A percentile compares a stretch with the other conserved stretches of the same genome.
Evolutionary conservation across 2,888 invertebrate species (phyloP).

Genomic region (Hoplodrina ambigua): DNA sequence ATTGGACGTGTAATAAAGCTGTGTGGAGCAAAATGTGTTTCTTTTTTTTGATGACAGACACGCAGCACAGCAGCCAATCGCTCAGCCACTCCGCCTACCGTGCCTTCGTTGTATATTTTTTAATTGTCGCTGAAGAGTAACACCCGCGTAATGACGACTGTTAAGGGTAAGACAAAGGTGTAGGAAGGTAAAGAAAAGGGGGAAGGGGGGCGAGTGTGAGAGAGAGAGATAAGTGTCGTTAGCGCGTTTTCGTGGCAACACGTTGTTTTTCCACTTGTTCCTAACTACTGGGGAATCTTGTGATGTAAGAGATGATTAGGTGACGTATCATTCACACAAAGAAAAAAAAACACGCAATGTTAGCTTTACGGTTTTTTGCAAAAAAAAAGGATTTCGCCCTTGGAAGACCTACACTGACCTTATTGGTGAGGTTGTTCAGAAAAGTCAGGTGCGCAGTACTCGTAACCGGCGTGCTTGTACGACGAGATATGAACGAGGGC

Average conservation of each 20-base stretch:
- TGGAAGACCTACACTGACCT: too few species aligned
- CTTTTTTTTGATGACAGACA: too few species aligned
- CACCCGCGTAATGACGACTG: constrained; percentile 49
- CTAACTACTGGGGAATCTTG: constrained; percentile 7
- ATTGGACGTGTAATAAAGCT: constrained; percentile 13
- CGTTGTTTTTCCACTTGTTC: constrained; percentile 28
- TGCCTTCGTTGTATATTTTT: constrained; percentile 58
- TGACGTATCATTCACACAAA: not conserved
- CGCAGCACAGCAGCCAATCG: too few species aligned
- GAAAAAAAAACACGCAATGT: too few species aligned
- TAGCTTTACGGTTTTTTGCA: too few species aligned
- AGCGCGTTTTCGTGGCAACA: constrained; percentile 46
- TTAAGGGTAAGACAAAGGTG: constrained; percentile 33
- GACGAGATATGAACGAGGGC: too few species aligned
- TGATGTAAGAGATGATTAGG: constrained; percentile 4
- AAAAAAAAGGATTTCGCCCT: too few species aligned
- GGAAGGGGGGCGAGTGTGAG: constrained; percentile 6
- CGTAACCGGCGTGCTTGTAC: too few species aligned
- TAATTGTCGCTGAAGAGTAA: constrained; percentile 49
- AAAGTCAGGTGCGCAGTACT: too few species aligned
- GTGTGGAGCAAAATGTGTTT: constrained; percentile 46
- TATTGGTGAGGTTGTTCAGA: too few species aligned
- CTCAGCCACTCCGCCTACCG: too few species aligned
- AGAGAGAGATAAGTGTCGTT: constrained; percentile 38
- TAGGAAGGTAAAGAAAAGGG: constrained; percentile 23